These are phyloP conservation scores for Potamilus streckersoni DNA, from an alignment of 1,140 invertebrate species.

Conservation along the genomic window DNA sequence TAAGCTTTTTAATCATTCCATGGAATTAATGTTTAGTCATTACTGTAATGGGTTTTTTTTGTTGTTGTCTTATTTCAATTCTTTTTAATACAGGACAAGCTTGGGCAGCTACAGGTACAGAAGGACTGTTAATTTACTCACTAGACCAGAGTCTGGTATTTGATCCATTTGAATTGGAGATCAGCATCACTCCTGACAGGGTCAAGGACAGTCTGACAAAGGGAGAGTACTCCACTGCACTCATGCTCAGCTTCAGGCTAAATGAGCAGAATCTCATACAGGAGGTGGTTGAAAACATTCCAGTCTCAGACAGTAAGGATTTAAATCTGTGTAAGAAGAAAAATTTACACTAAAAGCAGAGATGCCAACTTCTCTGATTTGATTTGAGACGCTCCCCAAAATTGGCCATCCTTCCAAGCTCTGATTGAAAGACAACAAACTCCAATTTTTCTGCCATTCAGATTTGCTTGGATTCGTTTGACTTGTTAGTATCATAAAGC, in stretches of 20 bases:
- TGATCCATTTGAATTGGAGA: slow-evolving; percentile 88
- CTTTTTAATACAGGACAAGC: slow-evolving; percentile 75
- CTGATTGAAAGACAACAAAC: too few species aligned
- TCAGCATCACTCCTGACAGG: slow-evolving; percentile 80
- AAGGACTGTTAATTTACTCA: slow-evolving; percentile 93
- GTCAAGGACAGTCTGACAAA: slow-evolving; percentile 74
- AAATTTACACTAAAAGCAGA: too few species aligned
- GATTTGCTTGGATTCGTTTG: too few species aligned
- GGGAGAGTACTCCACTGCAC: slow-evolving; percentile 78
- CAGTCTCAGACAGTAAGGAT: slow-evolving; percentile 79
- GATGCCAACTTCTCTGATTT: too few species aligned
- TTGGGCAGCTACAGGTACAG: slow-evolving; percentile 92
- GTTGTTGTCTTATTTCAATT: too few species aligned
- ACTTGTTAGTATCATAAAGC: too few species aligned
- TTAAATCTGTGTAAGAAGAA: neutral
- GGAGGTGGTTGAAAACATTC: slow-evolving; percentile 87
- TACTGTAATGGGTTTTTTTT: too few species aligned
- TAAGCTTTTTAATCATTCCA: too few species aligned
- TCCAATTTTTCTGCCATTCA: too few species aligned
- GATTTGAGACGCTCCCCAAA: too few species aligned
- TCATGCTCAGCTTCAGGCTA: slow-evolving; percentile 87
- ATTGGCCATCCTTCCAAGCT: too few species aligned
- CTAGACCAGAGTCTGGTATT: slow-evolving; percentile 82
- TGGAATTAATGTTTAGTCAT: too few species aligned
- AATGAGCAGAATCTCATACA: slow-evolving; percentile 85